These are phyloP conservation scores for Drepana falcataria DNA, from an alignment of 2,888 invertebrate genomes.

Conservation along the genomic window DNA sequence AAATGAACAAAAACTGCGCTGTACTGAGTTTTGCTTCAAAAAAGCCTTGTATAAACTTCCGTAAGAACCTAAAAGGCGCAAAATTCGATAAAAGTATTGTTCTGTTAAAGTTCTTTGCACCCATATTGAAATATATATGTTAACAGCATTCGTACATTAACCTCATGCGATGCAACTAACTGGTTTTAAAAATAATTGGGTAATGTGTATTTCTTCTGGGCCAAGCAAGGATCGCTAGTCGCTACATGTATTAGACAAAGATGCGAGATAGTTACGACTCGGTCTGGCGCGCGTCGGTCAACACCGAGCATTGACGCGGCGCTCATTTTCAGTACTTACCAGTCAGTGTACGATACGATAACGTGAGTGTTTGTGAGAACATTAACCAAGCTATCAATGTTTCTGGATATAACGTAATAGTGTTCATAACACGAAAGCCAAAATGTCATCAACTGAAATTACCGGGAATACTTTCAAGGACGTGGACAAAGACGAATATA, in stretches of 20 bases:
- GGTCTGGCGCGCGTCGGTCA: slow-evolving; percentile 26
- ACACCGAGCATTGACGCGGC: slow-evolving; percentile 25
- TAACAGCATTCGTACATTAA: slow-evolving; percentile 8
- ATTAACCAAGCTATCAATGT: not conserved
- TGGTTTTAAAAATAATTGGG: slow-evolving; percentile 11
- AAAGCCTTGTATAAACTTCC: too few species aligned
- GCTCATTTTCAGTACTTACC: slow-evolving; percentile 22
- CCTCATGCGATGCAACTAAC: slow-evolving; percentile 10
- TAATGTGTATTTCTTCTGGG: slow-evolving; percentile 14
- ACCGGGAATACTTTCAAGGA: slow-evolving; percentile 4
- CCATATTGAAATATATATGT: too few species aligned
- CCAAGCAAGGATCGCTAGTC: not conserved
- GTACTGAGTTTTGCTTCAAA: too few species aligned
- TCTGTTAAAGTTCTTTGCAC: too few species aligned
- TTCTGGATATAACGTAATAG: not conserved
- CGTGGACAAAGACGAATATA: slow-evolving; percentile 38
- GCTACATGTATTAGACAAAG: not conserved
- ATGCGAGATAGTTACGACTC: slow-evolving; percentile 20
- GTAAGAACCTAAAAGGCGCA: too few species aligned
- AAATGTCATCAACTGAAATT: not conserved
- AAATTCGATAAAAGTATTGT: too few species aligned
- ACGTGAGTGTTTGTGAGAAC: not conserved
- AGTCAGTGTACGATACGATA: slow-evolving; percentile 22
- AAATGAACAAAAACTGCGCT: too few species aligned
- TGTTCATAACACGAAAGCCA: not conserved